A percentile compares a stretch with the other conserved stretches of the same genome.
These are phyloP conservation scores for Rhinophrynus dorsalis DNA, from an alignment of 2,797 vertebrate species.

Conservation along the genomic window DNA sequence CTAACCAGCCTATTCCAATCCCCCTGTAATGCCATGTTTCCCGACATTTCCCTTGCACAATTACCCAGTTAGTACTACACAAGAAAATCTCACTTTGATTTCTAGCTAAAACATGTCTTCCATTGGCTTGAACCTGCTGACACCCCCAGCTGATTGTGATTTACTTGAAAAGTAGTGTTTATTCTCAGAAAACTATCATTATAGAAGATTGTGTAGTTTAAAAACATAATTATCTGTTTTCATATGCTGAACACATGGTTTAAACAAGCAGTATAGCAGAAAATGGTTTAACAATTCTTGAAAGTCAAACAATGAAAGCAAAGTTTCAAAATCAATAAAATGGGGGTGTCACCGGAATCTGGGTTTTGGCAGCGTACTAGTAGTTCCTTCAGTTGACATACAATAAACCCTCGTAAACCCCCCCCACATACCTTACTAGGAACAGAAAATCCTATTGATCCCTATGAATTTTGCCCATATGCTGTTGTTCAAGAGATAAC, in stretches of 20 bases:
- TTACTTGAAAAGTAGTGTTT: constrained; percentile 44
- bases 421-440: too few relatives aligned
- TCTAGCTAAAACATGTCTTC: constrained; percentile 39
- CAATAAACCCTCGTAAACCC: too few relatives aligned
- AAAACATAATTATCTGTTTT: constrained; percentile 44
- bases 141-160: constrained; percentile 37
- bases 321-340: not conserved
- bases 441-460: too few relatives aligned
- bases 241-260: constrained; percentile 32
- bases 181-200: constrained; percentile 47
- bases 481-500: too few relatives aligned
- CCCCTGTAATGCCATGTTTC: constrained; percentile 37
- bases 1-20: constrained; percentile 24
- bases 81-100: constrained; percentile 35
- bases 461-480: too few relatives aligned
- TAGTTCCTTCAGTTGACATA: too few relatives aligned
- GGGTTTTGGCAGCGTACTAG: too few relatives aligned
- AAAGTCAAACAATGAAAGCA: not conserved
- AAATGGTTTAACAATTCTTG: not conserved
- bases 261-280: constrained; percentile 20
- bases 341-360: too few relatives aligned
- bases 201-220: constrained; percentile 38
- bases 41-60: constrained; percentile 10
- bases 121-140: constrained; percentile 32
- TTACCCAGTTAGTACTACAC: constrained; percentile 12